Evolutionary conservation across 1,140 invertebrate species (phyloP), one percentile per base, ranked within the genome.

Genomic region (Condylostylus longicornis): DNA sequence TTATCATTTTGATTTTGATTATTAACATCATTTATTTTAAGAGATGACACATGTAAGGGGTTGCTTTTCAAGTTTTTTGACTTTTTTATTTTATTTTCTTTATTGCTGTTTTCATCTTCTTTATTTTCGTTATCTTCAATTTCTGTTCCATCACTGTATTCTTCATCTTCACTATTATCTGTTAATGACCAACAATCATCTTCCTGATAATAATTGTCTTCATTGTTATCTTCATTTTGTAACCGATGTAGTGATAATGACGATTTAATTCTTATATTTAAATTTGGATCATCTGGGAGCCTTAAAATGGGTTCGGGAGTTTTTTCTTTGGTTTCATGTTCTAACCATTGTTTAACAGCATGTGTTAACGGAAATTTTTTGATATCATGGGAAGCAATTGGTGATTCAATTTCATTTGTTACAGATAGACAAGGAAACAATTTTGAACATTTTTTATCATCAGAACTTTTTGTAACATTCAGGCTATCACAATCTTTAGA

Each of bases 31-130:
- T n/a, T n/a, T n/a, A n/a, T n/a, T n/a, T 33, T 33, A 33, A 10
- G 10, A 35, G 19, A 35, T 35, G 22, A 25, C 27, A 38, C 27
- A 29, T 22, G 36, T 12, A 31, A 38, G 25, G 17, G 25, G 18
- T 38, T 29, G 27, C 36, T 21, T 20, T 18, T 14, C 27, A 38
- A 20, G 34, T 35, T 35, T 35, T 35, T 35, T 35, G 34, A 18
- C 8, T 12, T 5, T 5, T 9, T 22, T 3, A 9, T 9, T n/a
- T n/a, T n/a, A n/a, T n/a, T n/a, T n/a, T n/a, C n/a, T n/a, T 14
- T 12, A 9, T 13, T 23, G 10, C 8, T 27, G 5, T 36, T 5
- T 18, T 13, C 13, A 28, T 36, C 35, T 14, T 12, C 18, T 12
- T 17, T 19, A 10, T 17, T 33, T n/a, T 33, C 17, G 14, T 17